Base-by-base conservation (phyloP, 2,888 invertebrate species). In the Volucella zonaria region DNA sequence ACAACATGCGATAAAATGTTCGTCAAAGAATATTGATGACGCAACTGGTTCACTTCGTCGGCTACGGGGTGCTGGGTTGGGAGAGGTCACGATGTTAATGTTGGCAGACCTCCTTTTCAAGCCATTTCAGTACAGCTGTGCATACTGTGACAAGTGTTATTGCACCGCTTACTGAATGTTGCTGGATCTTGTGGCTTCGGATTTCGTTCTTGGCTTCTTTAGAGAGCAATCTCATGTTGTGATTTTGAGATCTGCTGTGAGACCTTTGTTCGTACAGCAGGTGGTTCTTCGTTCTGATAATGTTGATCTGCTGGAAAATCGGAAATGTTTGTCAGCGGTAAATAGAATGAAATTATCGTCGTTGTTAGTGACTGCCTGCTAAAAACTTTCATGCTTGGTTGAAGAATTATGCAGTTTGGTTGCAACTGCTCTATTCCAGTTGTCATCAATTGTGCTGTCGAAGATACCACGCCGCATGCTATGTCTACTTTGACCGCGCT, bases 211-310 rank as follows among this genome's bases (percentile, higher is more conserved):
- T 45, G 45, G n/a, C 45, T 10, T 45, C n/a, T 6, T 45, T 45
- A 12, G 1, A 12, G 12, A 11, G 45, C 54, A 23, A 54, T 54
- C 9, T 54, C 6, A 18, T 54, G 54, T 18, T 54, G 31, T 54
- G 31, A 23, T 15, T 54, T 54, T 54, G 18, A 15, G 54, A 18
- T 54, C 23, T 54, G 54, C 54, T 54, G 54, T 54, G 54, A 54
- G 2, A 54, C 54, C 54, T 9, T 15, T 31, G 54, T 54, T 54
- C 54, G 31, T 54, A 23, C 31, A 54, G 18, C 31, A 54, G 54
- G 18, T 18, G 54, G 11, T 54, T 54, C 31, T 23, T 54, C 31
- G 54, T 23, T 15, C 12, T 54, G 23, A 54, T 54, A 23, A 23
- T 54, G 31, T 54, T 54, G 54, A 54, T 54, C 15, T 10, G 18